A percentile compares a stretch with the other conserved stretches of the same genome.
phyloP scores from a whole-genome alignment of 2,797 vertebrate species.

The Parauchenoglanis punctatus region DNA sequence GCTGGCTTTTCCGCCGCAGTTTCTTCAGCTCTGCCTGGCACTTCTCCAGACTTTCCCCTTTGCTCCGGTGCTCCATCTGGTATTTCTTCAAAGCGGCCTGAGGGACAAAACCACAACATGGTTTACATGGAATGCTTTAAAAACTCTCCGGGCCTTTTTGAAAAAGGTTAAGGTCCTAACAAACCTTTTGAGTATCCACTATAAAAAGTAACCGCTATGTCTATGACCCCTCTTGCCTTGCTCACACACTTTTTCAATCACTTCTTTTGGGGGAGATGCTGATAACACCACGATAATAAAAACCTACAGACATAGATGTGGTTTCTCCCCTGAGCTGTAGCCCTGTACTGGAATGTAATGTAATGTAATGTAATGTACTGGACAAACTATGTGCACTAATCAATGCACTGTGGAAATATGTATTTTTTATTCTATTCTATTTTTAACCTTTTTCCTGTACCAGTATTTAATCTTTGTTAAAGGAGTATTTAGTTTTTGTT shows the following conservation, averaged over 20 bases:
- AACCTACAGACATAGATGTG: neutral
- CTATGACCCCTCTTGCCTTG: neutral
- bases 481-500: neutral
- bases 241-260: neutral
- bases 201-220: neutral
- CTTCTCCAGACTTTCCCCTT: constrained; percentile 83
- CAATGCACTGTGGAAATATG: neutral
- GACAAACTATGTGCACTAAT: neutral
- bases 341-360: too few relatives aligned
- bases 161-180: neutral
- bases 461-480: neutral
- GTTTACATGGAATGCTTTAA: neutral
- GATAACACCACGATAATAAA: neutral
- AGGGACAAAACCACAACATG: constrained; percentile 58
- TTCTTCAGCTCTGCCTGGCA: constrained; percentile 86
- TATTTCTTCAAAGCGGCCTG: constrained; percentile 90
- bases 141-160: neutral
- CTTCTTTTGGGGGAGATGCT: neutral
- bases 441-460: neutral
- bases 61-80: constrained; percentile 84
- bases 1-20: constrained; percentile 83
- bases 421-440: neutral
- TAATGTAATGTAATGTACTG: neutral
- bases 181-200: neutral
- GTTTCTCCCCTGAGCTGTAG: neutral